These are phyloP conservation scores for Cotesia glomerata DNA, from an alignment of 1,140 invertebrate species.

Conservation along the genomic window DNA sequence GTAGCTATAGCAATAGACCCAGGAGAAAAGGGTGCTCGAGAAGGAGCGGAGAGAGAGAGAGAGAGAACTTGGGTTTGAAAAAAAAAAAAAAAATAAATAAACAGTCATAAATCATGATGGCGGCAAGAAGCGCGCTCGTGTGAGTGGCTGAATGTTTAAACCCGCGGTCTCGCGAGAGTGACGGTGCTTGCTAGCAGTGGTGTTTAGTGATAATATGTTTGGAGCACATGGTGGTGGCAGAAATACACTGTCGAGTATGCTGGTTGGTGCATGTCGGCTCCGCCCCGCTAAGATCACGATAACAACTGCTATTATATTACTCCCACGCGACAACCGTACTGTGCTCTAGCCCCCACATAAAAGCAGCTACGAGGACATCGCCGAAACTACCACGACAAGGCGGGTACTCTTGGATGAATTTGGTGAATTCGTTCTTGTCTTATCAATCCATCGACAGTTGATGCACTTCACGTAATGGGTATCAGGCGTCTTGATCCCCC, in stretches of 20 bases:
- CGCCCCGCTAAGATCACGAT: slow-evolving; percentile 52
- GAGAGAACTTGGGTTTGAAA: slow-evolving; percentile 15
- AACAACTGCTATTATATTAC: slow-evolving; percentile 55
- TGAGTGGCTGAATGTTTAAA: slow-evolving; percentile 31
- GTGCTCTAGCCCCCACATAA: background rate
- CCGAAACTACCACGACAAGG: slow-evolving; percentile 17
- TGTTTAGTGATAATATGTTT: slow-evolving; percentile 44
- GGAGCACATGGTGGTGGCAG: slow-evolving; percentile 45
- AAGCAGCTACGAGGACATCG: background rate
- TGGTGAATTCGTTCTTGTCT: background rate
- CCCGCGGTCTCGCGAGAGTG: slow-evolving; percentile 20
- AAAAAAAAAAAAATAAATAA: slow-evolving; percentile 22
- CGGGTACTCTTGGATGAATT: background rate
- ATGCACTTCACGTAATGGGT: too few species aligned
- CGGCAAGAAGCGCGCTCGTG: slow-evolving; percentile 33
- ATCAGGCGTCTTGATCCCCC: too few species aligned
- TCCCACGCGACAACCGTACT: slow-evolving; percentile 43
- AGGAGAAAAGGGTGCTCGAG: background rate
- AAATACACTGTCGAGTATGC: slow-evolving; percentile 49
- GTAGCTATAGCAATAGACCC: background rate
- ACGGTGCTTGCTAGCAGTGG: slow-evolving; percentile 20
- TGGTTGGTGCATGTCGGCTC: slow-evolving; percentile 54
- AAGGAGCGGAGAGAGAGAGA: background rate
- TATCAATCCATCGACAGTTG: too few species aligned
- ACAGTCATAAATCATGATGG: slow-evolving; percentile 43